Conservation (phyloP, 2,797 vertebrate genomes). For the Acanthopagrus latus region DNA sequence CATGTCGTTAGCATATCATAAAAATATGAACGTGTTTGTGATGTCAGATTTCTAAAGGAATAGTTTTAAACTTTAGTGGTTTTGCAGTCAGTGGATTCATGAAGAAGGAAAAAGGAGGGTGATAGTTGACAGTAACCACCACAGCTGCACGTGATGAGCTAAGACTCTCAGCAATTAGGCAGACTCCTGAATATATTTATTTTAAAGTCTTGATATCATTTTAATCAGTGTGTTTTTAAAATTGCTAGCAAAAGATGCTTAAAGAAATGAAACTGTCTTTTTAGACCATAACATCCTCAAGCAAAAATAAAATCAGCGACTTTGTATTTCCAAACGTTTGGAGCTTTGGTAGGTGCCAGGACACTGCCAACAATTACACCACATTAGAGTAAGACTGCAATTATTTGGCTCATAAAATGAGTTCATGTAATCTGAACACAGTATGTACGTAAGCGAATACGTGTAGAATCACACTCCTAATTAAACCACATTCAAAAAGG, state of each 20-base stretch:
- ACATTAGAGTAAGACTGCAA: slow-evolving; percentile 1
- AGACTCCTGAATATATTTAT: slow-evolving; percentile 1
- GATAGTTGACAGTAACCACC: background rate
- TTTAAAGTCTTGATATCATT: slow-evolving; percentile 11
- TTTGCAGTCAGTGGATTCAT: background rate
- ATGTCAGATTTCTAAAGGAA: background rate
- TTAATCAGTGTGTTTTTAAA: slow-evolving; percentile 16
- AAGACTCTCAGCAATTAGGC: background rate
- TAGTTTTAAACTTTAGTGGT: background rate
- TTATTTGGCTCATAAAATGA: background rate
- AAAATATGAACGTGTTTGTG: background rate
- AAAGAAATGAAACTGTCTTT: slow-evolving; percentile 1
- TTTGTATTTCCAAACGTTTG: slow-evolving; percentile 17
- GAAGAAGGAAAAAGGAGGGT: background rate
- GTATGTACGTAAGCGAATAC: slow-evolving; percentile 8
- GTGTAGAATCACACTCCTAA: slow-evolving; percentile 3
- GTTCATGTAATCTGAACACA: background rate
- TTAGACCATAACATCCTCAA: background rate
- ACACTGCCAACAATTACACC: slow-evolving; percentile 19
- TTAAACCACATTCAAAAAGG: slow-evolving; percentile 27
- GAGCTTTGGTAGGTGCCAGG: background rate
- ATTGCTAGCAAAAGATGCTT: slow-evolving; percentile 13
- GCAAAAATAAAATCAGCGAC: background rate
- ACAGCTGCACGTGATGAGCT: slow-evolving; percentile 12
- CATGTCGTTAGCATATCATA: background rate